Base-by-base conservation (phyloP, 2,888 invertebrate genomes). In the Brachyptera putata region DNA sequence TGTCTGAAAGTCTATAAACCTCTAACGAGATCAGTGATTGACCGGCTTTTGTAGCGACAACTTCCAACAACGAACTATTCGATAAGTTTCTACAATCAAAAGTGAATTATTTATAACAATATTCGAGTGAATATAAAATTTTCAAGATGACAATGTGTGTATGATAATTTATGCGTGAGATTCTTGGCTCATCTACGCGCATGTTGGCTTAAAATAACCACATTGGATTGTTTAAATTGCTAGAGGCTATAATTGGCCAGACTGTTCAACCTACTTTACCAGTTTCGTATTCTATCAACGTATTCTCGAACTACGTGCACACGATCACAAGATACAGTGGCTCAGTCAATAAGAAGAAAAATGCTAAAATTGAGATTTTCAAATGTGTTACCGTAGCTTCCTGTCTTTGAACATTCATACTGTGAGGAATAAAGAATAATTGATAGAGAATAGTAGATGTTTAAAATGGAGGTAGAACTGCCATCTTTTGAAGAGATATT, bases 401-500 rank as follows among this genome's bases (percentile, higher is more conserved):
- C n/a, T n/a, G n/a, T n/a, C n/a, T n/a, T n/a, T n/a, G n/a, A n/a
- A n/a, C n/a, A n/a, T n/a, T n/a, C n/a, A n/a, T n/a, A n/a, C n/a
- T n/a, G n/a, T n/a, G n/a, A n/a, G n/a, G n/a, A n/a, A n/a, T n/a
- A n/a, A n/a, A n/a, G n/a, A n/a, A n/a, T n/a, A n/a, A n/a, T n/a
- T n/a, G n/a, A n/a, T n/a, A n/a, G n/a, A n/a, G n/a, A n/a, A n/a
- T n/a, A n/a, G n/a, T 30, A 7, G 30, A 30, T 5, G 30, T 30
- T 30, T 11, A 30, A 30, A 30, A 30, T 18, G 24, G 46, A 14
- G 41, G 18, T 21, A 41, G 18, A 41, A 16, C 18, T 13, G 41
- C 53, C 34, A 36, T 53, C 30, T 11, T 53, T 36, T 36, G 53
- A 53, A 14, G 7, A 53, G 18, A 14, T 53, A 34, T 53, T 53